Evolutionary conservation across 2,797 vertebrate species (phyloP), one percentile per base, ranked within the genome.

Genomic region (Betta splendens): DNA sequence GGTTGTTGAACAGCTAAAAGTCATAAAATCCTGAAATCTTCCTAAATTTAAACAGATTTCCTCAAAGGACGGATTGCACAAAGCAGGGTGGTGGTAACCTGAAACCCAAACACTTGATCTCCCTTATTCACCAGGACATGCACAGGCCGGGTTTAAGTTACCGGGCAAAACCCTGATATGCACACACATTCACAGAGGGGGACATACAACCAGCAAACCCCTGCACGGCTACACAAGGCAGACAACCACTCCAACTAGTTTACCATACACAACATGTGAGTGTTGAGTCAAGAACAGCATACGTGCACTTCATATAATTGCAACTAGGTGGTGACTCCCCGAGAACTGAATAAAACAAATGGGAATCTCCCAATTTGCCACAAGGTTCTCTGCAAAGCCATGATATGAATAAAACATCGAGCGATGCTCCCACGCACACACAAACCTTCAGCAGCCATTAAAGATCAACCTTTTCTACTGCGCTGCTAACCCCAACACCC

Each of bases 51-150:
- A 20, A 35, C 32, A 20, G 4, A 65, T 43, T 64, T 53, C 37
- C 23, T 51, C 18, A 15, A 3, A 13, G 7, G 11, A 25, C 9
- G 52, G 33, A 66, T 62, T 1, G 25, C 67, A 69, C 35, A 53
- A 69, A 62, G 32, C 25, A 36, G 47, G 2, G n/a, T 29, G 50
- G 40, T 42, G 39, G 80, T 64, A 79, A 88, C 70, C 37, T 21
- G 68, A 89, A 46, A 73, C 84, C 31, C 20, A 1, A 7, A 64
- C 59, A 86, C 72, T 73, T 25, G 70, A 84, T 83, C 79, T 31
- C 50, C 59, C 50, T 81, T 72, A 69, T 64, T 72, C 52, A 69
- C 18, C 53, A 18, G 39, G 20, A 62, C 58, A 69, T 29, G 8
- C 49, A 35, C 13, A 3, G 33, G 18, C 9, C 17, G 10, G 65